Evolutionary conservation across 1,140 invertebrate species (phyloP).

Genomic region (Eupristina koningsbergeri): DNA sequence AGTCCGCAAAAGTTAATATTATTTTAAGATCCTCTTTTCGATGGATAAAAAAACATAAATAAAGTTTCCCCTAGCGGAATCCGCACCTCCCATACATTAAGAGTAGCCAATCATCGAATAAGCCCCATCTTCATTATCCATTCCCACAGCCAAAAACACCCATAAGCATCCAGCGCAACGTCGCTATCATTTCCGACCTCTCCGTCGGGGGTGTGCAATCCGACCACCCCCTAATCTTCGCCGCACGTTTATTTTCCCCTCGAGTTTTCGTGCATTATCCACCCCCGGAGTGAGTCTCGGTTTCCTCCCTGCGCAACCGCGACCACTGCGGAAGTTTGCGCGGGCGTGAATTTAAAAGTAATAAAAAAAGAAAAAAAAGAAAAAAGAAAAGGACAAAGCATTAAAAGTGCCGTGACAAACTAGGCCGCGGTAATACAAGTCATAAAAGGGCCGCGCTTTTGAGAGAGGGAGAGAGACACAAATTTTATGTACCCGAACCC

Average conservation of each 20-base stretch:
- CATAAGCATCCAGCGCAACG: neutral
- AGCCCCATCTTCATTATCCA: slow-evolving; percentile 17
- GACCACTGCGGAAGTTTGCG: neutral
- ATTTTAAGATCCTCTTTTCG: neutral
- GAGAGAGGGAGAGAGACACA: too few species aligned
- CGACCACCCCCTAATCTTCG: slow-evolving; percentile 1
- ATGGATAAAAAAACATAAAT: neutral
- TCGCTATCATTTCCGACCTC: neutral
- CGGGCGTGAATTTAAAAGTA: slow-evolving; percentile 17
- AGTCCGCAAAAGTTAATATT: neutral
- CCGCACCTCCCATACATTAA: neutral
- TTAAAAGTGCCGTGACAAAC: slow-evolving; percentile 53
- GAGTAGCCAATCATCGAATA: neutral
- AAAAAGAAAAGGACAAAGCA: slow-evolving; percentile 4
- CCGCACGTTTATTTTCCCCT: slow-evolving; percentile 20
- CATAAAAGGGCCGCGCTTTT: slow-evolving; percentile 34
- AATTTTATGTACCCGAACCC: too few species aligned
- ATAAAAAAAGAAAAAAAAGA: slow-evolving; percentile 16
- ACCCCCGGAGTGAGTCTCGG: neutral
- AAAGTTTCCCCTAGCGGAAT: neutral
- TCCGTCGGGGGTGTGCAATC: neutral
- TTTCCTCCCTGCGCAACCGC: neutral
- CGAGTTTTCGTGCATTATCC: slow-evolving; percentile 34
- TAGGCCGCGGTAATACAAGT: slow-evolving; percentile 48
- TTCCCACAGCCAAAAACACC: neutral